phyloP scores from a whole-genome alignment of 2,888 invertebrate species.

The Imbricaverruca yamaguchii region DNA sequence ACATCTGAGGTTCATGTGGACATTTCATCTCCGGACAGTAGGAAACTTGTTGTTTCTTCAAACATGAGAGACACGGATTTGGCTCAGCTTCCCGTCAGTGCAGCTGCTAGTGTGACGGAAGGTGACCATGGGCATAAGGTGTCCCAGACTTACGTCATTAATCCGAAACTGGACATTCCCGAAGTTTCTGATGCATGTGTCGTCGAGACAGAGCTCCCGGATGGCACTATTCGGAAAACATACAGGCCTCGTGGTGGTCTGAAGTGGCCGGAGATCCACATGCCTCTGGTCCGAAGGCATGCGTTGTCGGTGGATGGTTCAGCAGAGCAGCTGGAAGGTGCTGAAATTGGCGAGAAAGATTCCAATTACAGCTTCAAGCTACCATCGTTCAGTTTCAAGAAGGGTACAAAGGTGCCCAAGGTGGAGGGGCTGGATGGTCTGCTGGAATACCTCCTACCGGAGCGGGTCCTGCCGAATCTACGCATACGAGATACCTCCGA shows the following conservation, averaged over 20 bases:
- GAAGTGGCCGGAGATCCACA: conserved; percentile 3
- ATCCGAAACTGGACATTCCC: neutral
- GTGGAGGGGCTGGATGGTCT: neutral
- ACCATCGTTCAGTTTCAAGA: neutral
- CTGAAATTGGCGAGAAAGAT: neutral
- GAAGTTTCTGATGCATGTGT: neutral
- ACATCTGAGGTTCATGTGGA: neutral
- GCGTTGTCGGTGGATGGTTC: neutral
- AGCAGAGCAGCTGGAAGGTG: neutral
- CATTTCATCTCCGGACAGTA: neutral
- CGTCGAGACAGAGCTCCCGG: neutral
- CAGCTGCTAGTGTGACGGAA: neutral
- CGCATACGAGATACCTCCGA: neutral
- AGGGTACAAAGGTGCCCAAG: neutral
- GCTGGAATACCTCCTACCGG: neutral
- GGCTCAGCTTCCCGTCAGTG: neutral
- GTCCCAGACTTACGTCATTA: neutral
- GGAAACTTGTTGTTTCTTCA: neutral
- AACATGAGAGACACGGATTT: neutral
- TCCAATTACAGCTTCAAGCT: neutral
- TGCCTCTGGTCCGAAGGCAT: neutral
- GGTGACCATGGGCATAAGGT: neutral
- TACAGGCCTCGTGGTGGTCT: neutral
- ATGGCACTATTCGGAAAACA: neutral
- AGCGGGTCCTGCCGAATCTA: neutral